Evolutionary conservation across 2,888 invertebrate species (phyloP), one percentile per base, ranked within the genome.

Genomic region (Orchesellides sinensis): DNA sequence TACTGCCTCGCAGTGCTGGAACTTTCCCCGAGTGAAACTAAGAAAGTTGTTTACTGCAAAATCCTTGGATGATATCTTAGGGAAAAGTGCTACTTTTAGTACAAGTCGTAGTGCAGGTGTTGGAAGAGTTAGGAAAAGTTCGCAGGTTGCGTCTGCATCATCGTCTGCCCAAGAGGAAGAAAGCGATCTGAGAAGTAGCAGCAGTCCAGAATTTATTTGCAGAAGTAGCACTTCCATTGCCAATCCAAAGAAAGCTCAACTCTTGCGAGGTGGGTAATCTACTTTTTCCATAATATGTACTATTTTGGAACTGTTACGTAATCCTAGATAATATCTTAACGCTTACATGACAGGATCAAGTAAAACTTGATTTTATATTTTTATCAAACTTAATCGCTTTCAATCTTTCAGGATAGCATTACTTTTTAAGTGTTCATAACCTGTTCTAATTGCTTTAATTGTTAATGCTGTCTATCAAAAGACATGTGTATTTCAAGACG

Each of bases 1-100:
- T 80, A 77, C 70, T 14, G 49, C 73, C 21, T 56, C 54, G 40
- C 72, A 80, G 73, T 87, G 87, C 45, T 88, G 88, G 88, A 86
- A 85, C 83, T 88, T 88, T 80, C 88, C 88, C 49, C 59, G 84
- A 72, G 87, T 87, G 63, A 87, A 87, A 74, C 77, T 88, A 25
- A 83, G 83, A 52, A 79, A 84, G 65, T 75, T 88, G 35, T 88
- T 88, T 68, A 87, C 85, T 65, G 85, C 88, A 63, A 88, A 88
- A 74, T 87, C 87, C 45, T 82, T 88, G 56, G 88, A 88, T 68
- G 88, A 88, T 73, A 87, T 87, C 70, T 74, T 87, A 47, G 84
- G 86, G 27, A 68, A 84, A 47, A 61, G 65, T 19, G 17, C 32
- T 25, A 29, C 32, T 35, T 45, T 54, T 54, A 63, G 32, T n/a